phyloP scores from a whole-genome alignment of 2,797 vertebrate genomes.

The Urocyon cinereoargenteus region DNA sequence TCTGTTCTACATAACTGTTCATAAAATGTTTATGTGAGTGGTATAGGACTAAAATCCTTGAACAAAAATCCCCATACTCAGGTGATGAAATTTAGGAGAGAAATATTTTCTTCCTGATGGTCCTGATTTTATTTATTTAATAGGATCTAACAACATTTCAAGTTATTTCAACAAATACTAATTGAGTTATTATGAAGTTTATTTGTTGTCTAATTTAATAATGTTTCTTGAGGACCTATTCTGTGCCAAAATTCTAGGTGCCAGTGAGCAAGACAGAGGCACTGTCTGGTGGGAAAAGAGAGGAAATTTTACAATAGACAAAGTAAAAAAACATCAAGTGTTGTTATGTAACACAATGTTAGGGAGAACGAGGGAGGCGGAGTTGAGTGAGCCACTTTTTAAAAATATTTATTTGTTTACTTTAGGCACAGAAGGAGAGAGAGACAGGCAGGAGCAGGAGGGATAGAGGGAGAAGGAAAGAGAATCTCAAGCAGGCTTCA shows the following conservation, averaged over 20 bases:
- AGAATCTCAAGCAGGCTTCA: neutral
- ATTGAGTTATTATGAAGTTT: neutral
- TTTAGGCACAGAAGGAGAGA: neutral
- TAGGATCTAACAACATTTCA: neutral
- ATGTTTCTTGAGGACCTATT: neutral
- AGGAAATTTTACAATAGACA: neutral
- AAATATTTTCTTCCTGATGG: neutral
- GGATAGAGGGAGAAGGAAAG: neutral
- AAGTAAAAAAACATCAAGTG: neutral
- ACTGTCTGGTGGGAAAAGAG: neutral
- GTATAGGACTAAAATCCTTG: neutral
- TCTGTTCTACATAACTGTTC: neutral
- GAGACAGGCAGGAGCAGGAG: neutral
- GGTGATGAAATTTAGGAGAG: constrained; percentile 48
- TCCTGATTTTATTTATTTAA: constrained; percentile 35
- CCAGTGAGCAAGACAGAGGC: neutral
- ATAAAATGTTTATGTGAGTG: neutral
- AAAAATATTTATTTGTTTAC: neutral
- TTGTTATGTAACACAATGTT: neutral
- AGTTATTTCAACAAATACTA: neutral
- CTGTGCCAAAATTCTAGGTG: neutral
- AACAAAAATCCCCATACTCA: neutral
- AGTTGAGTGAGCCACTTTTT: neutral
- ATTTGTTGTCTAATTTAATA: constrained; percentile 32
- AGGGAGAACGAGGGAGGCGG: neutral